Base-by-base conservation (phyloP, 1,140 invertebrate genomes). In the Mya arenaria region DNA sequence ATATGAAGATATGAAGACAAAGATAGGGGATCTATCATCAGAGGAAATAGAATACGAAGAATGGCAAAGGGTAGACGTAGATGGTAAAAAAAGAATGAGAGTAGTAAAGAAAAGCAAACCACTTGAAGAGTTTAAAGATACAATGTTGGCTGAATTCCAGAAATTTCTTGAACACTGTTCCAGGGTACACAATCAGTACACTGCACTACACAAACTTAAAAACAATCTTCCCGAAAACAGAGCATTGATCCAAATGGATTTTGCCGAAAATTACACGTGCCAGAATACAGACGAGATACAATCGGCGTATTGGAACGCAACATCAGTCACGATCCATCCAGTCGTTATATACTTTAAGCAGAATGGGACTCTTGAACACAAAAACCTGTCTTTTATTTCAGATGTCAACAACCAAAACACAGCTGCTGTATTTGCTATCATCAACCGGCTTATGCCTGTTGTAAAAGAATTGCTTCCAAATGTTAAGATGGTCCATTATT, bases 241-340 rank as follows among this genome's bases (percentile, higher is more conserved):
- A 25, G 36, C 66, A 0, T 32, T 81, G 28, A 25, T 81, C 23
- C 83, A 82, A 52, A 81, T 75, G 78, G 83, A 82, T 36, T 84
- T 82, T 37, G 78, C 83, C 17, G 83, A 85, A 63, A 85, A 71
- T 58, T 85, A 34, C 48, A 28, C n/a, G n/a, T 83, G 63, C 52
- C 82, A 52, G 39, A 58, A 6, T 13, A 41, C 65, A 55, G 73
- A 85, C 32, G 73, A 83, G 41, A 69, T 85, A 41, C 73, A 85
- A 48, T 72, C 65, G 19, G 81, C 84, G 23, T 74, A 83, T 48
- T 83, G 62, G 60, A 79, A 77, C 66, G 60, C 58, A 52, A 66
- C 39, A 28, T 37, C 0, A 1, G 68, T 79, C 13, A 78, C 81
- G 8, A 15, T 83, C 25, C 81, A 83, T 48, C 68, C 72, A 39